Conservation (phyloP, 2,888 invertebrate genomes). For the Epiblema foenella region DNA sequence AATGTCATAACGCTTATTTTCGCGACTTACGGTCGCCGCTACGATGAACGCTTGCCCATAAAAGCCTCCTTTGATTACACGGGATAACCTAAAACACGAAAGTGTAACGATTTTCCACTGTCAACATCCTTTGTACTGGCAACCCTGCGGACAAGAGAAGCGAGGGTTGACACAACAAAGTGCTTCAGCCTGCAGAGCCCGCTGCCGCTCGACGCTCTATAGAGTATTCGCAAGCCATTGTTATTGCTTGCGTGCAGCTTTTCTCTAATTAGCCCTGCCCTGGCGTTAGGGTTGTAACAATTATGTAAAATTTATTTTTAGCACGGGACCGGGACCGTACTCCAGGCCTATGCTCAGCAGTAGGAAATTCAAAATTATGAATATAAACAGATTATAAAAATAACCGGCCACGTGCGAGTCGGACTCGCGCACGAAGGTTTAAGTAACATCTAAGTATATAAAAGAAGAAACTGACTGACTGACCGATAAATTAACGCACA, state of each 20-base stretch:
- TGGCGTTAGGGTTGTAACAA: constrained; percentile 9
- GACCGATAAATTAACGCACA: too few species aligned
- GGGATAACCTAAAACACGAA: not conserved
- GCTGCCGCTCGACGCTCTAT: constrained; percentile 1
- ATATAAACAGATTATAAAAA: too few species aligned
- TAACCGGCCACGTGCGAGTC: too few species aligned
- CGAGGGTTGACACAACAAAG: constrained; percentile 27
- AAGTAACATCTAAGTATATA: too few species aligned
- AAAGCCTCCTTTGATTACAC: not conserved
- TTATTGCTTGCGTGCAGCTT: constrained; percentile 26
- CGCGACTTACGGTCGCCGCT: too few species aligned
- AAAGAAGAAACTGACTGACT: too few species aligned
- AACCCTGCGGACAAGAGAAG: constrained; percentile 12
- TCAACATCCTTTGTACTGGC: not conserved
- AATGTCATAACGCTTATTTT: too few species aligned
- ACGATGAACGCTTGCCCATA: too few species aligned
- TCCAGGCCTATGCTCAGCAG: too few species aligned
- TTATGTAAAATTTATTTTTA: constrained; percentile 5
- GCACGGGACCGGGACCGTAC: not conserved
- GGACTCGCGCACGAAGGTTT: too few species aligned
- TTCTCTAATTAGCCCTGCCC: constrained; percentile 27
- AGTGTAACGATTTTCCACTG: not conserved
- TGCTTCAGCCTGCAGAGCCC: constrained; percentile 6
- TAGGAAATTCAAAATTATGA: too few species aligned
- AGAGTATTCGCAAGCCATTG: constrained; percentile 21